A percentile compares a stretch with the other conserved stretches of the same genome.
Conservation (phyloP, 2,888 invertebrate species). For the Athetis lepigone region DNA sequence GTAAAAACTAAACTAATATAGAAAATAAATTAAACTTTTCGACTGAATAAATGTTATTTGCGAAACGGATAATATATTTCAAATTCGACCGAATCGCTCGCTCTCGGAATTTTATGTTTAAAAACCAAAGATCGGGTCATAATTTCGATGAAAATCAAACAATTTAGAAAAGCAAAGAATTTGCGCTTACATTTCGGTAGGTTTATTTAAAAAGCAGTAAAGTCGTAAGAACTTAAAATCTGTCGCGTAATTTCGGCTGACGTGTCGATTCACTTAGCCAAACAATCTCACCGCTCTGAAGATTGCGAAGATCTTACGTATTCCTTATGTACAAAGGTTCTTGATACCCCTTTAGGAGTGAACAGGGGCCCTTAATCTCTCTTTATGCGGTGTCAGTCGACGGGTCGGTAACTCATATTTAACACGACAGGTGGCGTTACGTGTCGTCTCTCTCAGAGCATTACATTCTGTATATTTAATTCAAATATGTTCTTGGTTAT, state of each 20-base stretch:
- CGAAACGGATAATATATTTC: not conserved
- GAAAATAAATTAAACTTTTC: too few species aligned
- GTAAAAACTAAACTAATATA: too few species aligned
- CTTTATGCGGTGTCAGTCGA: slow-evolving; percentile 45
- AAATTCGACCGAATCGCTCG: not conserved
- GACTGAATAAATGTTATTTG: not conserved
- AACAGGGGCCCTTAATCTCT: slow-evolving; percentile 46
- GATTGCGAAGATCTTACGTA: slow-evolving; percentile 30
- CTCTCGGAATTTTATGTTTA: too few species aligned
- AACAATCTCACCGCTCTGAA: slow-evolving; percentile 12
- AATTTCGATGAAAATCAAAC: not conserved
- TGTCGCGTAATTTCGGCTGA: too few species aligned
- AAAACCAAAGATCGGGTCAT: too few species aligned
- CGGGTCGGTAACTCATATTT: slow-evolving; percentile 48
- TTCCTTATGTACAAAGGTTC: slow-evolving; percentile 41
- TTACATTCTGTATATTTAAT: slow-evolving; percentile 41
- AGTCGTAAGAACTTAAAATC: too few species aligned
- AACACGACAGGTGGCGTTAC: slow-evolving; percentile 52
- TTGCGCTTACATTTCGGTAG: not conserved
- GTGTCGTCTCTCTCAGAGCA: slow-evolving; percentile 31
- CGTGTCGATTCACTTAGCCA: not conserved
- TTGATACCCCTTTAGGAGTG: slow-evolving; percentile 27
- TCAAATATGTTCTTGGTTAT: slow-evolving; percentile 20
- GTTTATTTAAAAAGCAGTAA: not conserved
- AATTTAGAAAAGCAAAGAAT: not conserved